These are phyloP conservation scores for Callaeas wilsoni DNA, from an alignment of 2,113 vertebrate species.

Conservation along the genomic window DNA sequence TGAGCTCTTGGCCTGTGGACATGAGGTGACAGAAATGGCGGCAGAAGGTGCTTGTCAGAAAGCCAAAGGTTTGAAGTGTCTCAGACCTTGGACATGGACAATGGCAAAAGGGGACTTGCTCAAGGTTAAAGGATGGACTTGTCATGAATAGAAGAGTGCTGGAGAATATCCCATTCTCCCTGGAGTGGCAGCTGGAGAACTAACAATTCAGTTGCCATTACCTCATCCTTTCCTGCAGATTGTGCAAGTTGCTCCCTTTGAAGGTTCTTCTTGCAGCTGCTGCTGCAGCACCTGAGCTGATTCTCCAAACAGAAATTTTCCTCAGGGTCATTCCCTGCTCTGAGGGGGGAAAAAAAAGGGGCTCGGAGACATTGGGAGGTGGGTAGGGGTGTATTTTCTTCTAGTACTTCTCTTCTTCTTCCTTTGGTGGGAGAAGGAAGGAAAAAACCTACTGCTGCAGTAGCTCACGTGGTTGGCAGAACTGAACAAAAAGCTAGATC, in stretches of 20 bases:
- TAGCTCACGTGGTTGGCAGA: not conserved
- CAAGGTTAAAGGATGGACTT: not conserved
- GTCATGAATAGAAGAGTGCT: not conserved
- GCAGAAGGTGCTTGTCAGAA: not conserved
- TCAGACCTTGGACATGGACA: not conserved
- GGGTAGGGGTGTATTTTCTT: not conserved
- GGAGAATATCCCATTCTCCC: not conserved
- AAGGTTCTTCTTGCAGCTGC: slow-evolving; percentile 2
- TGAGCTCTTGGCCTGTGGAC: not conserved
- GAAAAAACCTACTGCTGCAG: not conserved
- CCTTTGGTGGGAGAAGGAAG: not conserved
- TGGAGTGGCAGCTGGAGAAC: slow-evolving; percentile 23
- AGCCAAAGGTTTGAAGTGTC: not conserved
- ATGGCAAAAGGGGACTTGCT: not conserved
- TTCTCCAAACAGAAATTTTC: slow-evolving; percentile 14
- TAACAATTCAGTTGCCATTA: slow-evolving; percentile 21
- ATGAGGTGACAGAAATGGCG: not conserved
- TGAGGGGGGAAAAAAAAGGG: not conserved
- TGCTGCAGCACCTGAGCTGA: slow-evolving; percentile 5
- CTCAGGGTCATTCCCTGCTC: slow-evolving; percentile 26
- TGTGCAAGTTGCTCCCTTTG: not conserved
- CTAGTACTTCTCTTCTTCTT: not conserved
- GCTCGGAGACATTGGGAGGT: not conserved
- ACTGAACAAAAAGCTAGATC: not conserved
- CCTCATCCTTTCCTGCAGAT: slow-evolving; percentile 9